phyloP scores from a whole-genome alignment of 2,888 invertebrate species.

The Cheiracanthium punctorium region DNA sequence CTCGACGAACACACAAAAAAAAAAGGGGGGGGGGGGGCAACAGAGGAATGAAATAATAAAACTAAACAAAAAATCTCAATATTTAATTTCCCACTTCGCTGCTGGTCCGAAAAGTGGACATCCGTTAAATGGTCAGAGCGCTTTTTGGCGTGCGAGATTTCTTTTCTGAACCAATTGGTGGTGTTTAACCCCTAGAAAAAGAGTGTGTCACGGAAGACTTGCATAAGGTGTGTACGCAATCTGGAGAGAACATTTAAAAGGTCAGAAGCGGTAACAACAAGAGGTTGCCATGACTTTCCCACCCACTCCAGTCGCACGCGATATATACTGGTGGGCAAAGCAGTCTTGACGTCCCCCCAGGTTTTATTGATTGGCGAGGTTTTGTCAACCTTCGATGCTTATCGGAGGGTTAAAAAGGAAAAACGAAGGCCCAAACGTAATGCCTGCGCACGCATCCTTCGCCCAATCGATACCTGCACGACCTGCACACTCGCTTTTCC shows the following conservation, averaged over 20 bases:
- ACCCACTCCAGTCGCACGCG: conserved; percentile 53
- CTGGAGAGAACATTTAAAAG: conserved; percentile 24
- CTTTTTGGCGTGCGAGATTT: conserved; percentile 39
- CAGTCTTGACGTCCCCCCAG: conserved; percentile 19
- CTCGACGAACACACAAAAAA: too few relatives aligned
- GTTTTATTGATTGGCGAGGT: conserved; percentile 66
- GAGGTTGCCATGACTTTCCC: conserved; percentile 70
- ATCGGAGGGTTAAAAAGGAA: conserved; percentile 40
- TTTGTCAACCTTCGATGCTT: conserved; percentile 67
- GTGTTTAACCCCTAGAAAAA: conserved; percentile 39
- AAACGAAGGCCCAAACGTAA: conserved; percentile 42
- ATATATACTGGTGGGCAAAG: neutral
- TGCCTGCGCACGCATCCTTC: conserved; percentile 45
- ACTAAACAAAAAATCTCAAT: neutral
- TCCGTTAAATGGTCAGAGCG: conserved; percentile 26
- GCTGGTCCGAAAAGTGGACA: conserved; percentile 7
- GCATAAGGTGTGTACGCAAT: conserved; percentile 8
- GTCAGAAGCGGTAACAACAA: conserved; percentile 68
- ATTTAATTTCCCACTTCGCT: conserved; percentile 1
- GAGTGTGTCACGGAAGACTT: conserved; percentile 1
- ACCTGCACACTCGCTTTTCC: neutral
- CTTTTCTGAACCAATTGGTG: conserved; percentile 26
- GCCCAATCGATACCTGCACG: conserved; percentile 15
- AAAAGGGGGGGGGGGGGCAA: too few relatives aligned
- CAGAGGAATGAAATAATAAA: neutral